phyloP scores from a whole-genome alignment of 2,797 vertebrate genomes.

The Gymnodraco acuticeps region DNA sequence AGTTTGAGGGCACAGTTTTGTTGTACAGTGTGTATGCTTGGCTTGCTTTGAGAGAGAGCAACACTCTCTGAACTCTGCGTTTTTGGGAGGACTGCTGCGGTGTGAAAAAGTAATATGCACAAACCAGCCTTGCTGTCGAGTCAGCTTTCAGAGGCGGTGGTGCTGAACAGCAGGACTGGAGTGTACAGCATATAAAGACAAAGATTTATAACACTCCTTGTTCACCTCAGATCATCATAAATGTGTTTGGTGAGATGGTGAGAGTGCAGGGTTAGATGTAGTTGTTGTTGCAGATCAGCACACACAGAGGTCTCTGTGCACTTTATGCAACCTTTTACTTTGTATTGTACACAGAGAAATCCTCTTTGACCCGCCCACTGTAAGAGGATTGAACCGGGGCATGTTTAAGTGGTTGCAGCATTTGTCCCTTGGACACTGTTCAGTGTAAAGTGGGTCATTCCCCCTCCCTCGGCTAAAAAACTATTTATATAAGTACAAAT shows the following conservation, averaged over 20 bases:
- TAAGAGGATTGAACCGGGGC: constrained; percentile 10
- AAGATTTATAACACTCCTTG: constrained; percentile 23
- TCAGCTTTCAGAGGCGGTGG: constrained; percentile 60
- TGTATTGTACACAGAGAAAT: constrained; percentile 61
- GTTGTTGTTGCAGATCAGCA: constrained; percentile 6
- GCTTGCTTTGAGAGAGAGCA: constrained; percentile 56
- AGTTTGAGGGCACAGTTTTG: constrained; percentile 70
- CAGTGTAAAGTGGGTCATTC: constrained; percentile 34
- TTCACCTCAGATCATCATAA: constrained; percentile 17
- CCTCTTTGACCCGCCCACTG: constrained; percentile 35
- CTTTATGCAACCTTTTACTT: constrained; percentile 37
- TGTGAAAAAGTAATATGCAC: constrained; percentile 42
- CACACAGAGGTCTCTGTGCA: not conserved
- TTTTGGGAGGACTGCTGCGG: constrained; percentile 54
- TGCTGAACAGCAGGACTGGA: constrained; percentile 42
- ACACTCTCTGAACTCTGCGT: constrained; percentile 40
- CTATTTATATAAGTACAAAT: not conserved
- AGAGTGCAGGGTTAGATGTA: constrained; percentile 1
- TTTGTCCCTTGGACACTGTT: constrained; percentile 19
- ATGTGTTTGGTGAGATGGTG: not conserved
- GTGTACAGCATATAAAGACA: not conserved
- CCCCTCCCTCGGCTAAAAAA: constrained; percentile 13
- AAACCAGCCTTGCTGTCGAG: constrained; percentile 53
- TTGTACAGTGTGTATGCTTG: constrained; percentile 45
- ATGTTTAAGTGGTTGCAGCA: constrained; percentile 36